Base-by-base conservation (phyloP, 2,113 vertebrate genomes). In the Falco punctatus region DNA sequence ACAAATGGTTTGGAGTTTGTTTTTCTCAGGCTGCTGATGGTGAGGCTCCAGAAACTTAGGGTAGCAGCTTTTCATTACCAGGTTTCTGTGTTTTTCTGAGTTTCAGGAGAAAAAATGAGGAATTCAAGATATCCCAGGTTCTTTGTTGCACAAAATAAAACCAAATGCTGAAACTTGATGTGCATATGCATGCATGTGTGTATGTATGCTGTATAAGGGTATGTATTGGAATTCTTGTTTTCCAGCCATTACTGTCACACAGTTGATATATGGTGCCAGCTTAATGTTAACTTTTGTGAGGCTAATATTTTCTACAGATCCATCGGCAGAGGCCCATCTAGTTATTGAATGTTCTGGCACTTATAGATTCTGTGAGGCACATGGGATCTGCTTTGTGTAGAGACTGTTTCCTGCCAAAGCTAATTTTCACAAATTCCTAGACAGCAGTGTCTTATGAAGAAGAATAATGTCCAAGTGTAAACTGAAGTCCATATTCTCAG, bases 391-490 rank as follows among this genome's bases (percentile, higher is more conserved):
- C 23, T 78, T 74, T 83, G 42, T 49, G 10, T 22, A 59, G 27
- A 54, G 44, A n/a, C 18, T 62, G 5, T 81, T 72, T 87, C 82
- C 44, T 87, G 61, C 27, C 57, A 71, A 35, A 81, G 32, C 35
- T 57, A 64, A 75, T 94, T 91, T 69, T 71, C 77, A 75, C 19
- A 57, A 79, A 91, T 79, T 91, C 93, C 70, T 91, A 69, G 66
- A 75, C 61, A 72, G 44, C 4, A 91, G 21, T 85, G 73, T 75
- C 48, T 81, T 62, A 23, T 19, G 48, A 95, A 92, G 73, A 84
- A 0, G 0, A 59, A 66, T 58, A 86, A 46, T 32, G 16, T 62
- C 57, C 92, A 88, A 33, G 58, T 66, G 40, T 42, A 66, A 86
- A 49, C 58, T 82, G n/a, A 51, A 69, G 6, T 33, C 42, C 19